Evolutionary conservation across 1,140 invertebrate genomes (phyloP).

Genomic region (Ceratosolen solmsi): DNA sequence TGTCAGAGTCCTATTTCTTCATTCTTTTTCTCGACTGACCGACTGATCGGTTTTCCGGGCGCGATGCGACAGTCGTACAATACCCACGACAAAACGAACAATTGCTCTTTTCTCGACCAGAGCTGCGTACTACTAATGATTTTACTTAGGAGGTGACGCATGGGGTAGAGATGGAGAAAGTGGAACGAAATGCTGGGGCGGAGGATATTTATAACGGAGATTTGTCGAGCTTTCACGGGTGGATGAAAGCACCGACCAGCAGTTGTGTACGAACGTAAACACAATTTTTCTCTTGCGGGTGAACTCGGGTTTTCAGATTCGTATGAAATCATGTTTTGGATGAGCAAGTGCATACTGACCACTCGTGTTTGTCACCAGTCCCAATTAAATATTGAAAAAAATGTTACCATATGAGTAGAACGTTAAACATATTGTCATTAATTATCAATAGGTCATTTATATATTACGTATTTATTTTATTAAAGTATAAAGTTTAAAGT

Average conservation of each 20-base stretch:
- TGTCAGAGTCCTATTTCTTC: not conserved
- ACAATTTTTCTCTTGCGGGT: not conserved
- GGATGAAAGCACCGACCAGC: not conserved
- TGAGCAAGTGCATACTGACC: not conserved
- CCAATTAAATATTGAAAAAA: no score
- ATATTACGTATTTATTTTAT: no score
- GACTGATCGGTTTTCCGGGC: conserved; percentile 33
- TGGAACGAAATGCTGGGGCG: conserved; percentile 4
- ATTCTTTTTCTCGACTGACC: not conserved
- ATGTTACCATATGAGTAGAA: no score
- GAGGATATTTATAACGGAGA: conserved; percentile 16
- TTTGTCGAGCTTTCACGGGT: conserved; percentile 20
- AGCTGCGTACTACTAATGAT: conserved; percentile 24
- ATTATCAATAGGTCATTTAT: no score
- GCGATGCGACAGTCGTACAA: conserved; percentile 8
- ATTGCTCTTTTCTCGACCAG: conserved; percentile 8
- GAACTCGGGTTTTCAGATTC: not conserved
- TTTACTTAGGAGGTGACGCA: conserved; percentile 16
- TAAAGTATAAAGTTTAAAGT: no score
- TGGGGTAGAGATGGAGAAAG: not conserved
- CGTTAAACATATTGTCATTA: no score
- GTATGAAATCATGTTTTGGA: not conserved
- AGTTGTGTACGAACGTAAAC: not conserved
- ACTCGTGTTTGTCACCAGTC: not conserved
- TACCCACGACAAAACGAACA: conserved; percentile 11